These are phyloP conservation scores for Chironomus striatipennis DNA, from an alignment of 1,140 invertebrate genomes.

Conservation along the genomic window DNA sequence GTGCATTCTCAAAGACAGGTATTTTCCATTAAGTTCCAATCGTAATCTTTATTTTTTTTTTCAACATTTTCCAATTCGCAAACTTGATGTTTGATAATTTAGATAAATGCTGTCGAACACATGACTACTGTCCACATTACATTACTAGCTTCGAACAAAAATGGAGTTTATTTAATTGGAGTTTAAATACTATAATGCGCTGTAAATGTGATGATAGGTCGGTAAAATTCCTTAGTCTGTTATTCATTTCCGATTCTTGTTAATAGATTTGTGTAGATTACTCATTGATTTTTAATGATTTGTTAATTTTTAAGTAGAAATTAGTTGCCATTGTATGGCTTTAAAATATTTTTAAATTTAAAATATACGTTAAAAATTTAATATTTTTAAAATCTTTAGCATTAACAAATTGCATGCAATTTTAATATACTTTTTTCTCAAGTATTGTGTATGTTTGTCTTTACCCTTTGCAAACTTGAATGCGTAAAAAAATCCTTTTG, in stretches of 20 bases:
- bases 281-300: neutral
- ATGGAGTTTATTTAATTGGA: constrained; percentile 75
- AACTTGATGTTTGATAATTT: constrained; percentile 36
- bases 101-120: constrained; percentile 74
- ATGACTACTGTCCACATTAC: constrained; percentile 75
- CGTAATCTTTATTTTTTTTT: neutral
- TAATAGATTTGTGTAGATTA: neutral
- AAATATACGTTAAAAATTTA: too few relatives aligned
- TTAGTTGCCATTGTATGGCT: neutral
- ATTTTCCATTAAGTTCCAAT: neutral
- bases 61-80: neutral
- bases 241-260: neutral
- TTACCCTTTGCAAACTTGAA: neutral
- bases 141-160: constrained; percentile 67
- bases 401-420: too few relatives aligned
- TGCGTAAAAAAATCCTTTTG: neutral
- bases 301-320: neutral
- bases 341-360: neutral
- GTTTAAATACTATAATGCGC: constrained; percentile 76
- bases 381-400: too few relatives aligned
- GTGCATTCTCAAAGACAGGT: constrained; percentile 51
- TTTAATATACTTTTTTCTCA: neutral
- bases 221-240: constrained; percentile 50
- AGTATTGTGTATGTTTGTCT: neutral
- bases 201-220: constrained; percentile 80